Base-by-base conservation (phyloP, 2,797 vertebrate genomes). In the Pseudomugil gertrudae region DNA sequence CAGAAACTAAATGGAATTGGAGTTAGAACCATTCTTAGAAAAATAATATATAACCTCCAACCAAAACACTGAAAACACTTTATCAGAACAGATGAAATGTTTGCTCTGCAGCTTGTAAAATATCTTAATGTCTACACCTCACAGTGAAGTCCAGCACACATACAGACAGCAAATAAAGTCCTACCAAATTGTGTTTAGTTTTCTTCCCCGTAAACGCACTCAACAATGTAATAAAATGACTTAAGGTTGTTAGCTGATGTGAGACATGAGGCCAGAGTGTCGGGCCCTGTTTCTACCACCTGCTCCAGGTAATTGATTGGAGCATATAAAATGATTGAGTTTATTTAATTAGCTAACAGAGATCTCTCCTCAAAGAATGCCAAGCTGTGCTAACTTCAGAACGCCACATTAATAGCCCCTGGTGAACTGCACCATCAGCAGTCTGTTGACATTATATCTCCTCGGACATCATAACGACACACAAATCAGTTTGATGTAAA, bases 301-400 rank as follows among this genome's bases (percentile, higher is more conserved):
- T 54, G 83, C 87, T 85, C 69, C 90, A 93, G 90, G 89, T 94
- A 93, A 92, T 92, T 92, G 90, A 94, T 93, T 90, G 57, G 58
- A 50, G 67, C 69, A 69, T 69, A 76, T 87, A 83, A 88, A 90
- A 81, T 87, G 91, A 93, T 88, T 91, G 86, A 89, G 86, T 84
- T 80, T 90, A 78, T 90, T 93, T 89, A 92, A 95, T 93, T 92
- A 90, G 81, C 92, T 89, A 92, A 90, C 84, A 72, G 77, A 89
- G 78, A 80, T 78, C 78, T 69, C 76, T 77, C 40, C 66, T 61
- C 78, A 21, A 58, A 83, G 81, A 77, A 21, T 48, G 69, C 71
- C 76, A 63, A 68, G 62, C 45, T 69, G 63, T 21, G 78, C 74
- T 64, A 80, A 74, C 74, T 79, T 83, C 71, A 57, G 70, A 14